Evolutionary conservation across 2,113 vertebrate species (phyloP).

Genomic region (Caretta caretta): DNA sequence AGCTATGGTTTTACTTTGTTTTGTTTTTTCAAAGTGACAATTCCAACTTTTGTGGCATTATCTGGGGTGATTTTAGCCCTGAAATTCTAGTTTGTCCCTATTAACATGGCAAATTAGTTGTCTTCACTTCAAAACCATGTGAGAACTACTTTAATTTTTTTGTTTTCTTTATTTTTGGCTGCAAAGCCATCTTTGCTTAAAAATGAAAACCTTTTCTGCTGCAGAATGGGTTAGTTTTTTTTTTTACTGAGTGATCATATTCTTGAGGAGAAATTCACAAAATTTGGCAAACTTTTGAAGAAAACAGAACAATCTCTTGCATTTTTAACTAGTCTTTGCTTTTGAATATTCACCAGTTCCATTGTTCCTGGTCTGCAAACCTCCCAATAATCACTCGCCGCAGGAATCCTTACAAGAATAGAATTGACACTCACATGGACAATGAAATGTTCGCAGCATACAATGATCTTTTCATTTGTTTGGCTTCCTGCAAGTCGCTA

Average conservation of each 20-base stretch:
- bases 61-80: background rate
- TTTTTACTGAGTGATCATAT: background rate
- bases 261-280: background rate
- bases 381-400: background rate
- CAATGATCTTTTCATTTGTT: background rate
- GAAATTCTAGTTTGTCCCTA: background rate
- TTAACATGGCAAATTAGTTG: background rate
- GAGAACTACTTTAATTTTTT: background rate
- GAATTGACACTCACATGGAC: fast-evolving
- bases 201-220: background rate
- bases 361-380: background rate
- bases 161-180: background rate
- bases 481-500: background rate
- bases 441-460: fast-evolving
- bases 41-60: background rate
- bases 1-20: background rate
- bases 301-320: background rate
- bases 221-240: background rate
- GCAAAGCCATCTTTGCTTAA: background rate
- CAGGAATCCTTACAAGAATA: background rate
- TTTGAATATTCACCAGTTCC: background rate
- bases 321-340: background rate
- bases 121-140: background rate
- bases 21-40: background rate
- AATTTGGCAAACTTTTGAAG: background rate